These are phyloP conservation scores for Saturnia pavonia DNA, from an alignment of 2,888 invertebrate species.

Conservation along the genomic window DNA sequence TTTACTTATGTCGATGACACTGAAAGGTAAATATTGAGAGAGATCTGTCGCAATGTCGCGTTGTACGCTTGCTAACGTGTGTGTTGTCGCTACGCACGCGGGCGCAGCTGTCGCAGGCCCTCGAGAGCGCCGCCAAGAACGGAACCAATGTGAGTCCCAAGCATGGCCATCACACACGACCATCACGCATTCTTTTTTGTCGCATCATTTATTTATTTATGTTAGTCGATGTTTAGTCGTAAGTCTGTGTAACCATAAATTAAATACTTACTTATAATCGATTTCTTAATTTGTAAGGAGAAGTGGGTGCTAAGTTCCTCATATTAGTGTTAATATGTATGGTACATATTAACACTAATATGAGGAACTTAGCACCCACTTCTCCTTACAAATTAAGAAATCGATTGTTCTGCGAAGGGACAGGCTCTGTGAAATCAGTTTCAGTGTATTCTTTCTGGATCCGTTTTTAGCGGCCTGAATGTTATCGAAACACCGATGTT, in stretches of 20 bases:
- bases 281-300: no score
- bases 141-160: constrained; percentile 83
- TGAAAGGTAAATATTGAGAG: constrained; percentile 16
- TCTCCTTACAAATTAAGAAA: no score
- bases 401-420: background rate
- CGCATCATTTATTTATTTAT: background rate
- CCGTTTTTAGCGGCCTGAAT: no score
- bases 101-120: constrained; percentile 83
- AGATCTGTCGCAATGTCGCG: constrained; percentile 1
- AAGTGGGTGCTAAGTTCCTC: no score
- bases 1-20: constrained; percentile 13
- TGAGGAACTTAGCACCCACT: no score
- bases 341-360: no score
- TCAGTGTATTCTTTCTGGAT: no score
- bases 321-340: no score
- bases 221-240: background rate
- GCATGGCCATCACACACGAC: constrained; percentile 55
- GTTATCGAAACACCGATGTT: no score
- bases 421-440: no score
- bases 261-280: no score
- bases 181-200: constrained; percentile 21
- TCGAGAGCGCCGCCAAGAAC: constrained; percentile 86
- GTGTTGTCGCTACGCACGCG: constrained; percentile 72
- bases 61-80: constrained; percentile 37
- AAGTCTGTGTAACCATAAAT: background rate